Percentiles rank a stretch among this genome's conserved stretches.
Evolutionary conservation across 2,797 vertebrate species (phyloP).

Genomic region (Cuniculus paca): DNA sequence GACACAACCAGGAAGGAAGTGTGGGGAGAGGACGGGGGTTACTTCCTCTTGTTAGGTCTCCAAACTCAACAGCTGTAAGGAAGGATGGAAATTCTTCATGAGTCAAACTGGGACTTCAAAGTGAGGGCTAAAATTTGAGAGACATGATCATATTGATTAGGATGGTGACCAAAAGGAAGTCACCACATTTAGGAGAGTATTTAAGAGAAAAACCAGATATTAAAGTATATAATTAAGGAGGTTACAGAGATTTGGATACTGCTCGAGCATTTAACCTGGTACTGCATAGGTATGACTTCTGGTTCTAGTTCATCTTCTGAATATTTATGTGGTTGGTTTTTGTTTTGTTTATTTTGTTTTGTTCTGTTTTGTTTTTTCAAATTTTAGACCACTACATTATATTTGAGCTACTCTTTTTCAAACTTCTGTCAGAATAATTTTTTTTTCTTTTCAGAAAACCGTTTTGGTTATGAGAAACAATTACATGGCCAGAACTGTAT

Average conservation of each 20-base stretch:
- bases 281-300: constrained; percentile 47
- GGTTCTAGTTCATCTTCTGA: constrained; percentile 63
- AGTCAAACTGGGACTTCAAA: constrained; percentile 70
- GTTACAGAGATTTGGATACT: not conserved
- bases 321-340: not conserved
- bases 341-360: constrained; percentile 18
- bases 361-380: not conserved
- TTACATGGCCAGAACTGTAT: not conserved
- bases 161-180: constrained; percentile 60
- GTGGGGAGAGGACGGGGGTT: not conserved
- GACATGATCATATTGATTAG: constrained; percentile 40
- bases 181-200: not conserved
- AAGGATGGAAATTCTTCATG: constrained; percentile 70
- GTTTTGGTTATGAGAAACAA: not conserved
- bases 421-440: not conserved
- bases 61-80: constrained; percentile 64
- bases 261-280: not conserved
- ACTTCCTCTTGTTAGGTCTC: constrained; percentile 68
- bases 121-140: constrained; percentile 46
- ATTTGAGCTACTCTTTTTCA: constrained; percentile 22
- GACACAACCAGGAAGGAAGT: constrained; percentile 74
- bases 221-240: constrained; percentile 1
- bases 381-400: constrained; percentile 7
- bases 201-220: not conserved
- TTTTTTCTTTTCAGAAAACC: not conserved